Percentiles rank a stretch among this genome's conserved stretches.
These are phyloP conservation scores for Hylaea fasciaria DNA, from an alignment of 2,888 invertebrate species.

Conservation along the genomic window DNA sequence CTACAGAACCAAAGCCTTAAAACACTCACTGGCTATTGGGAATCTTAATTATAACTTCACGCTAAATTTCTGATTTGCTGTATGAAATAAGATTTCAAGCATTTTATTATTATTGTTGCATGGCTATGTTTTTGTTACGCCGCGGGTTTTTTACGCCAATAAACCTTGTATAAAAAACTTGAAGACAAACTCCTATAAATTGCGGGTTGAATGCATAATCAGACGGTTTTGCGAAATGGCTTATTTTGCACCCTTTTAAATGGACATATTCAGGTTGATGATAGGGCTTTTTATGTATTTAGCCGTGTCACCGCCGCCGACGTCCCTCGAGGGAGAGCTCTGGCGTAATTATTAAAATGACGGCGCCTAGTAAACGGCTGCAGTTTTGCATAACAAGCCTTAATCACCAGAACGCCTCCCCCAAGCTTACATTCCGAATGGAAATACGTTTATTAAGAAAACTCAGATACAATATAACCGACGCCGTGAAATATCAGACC, in stretches of 20 bases:
- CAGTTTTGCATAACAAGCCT: conserved; percentile 70
- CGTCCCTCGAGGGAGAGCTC: conserved; percentile 42
- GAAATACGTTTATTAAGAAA: conserved; percentile 33
- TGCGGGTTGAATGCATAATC: conserved; percentile 27
- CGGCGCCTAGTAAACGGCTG: conserved; percentile 53
- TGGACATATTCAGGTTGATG: conserved; percentile 55
- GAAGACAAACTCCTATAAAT: conserved; percentile 25
- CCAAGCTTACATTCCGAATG: conserved; percentile 37
- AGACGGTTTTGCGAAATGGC: conserved; percentile 27
- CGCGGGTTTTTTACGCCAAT: conserved; percentile 33
- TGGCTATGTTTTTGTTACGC: conserved; percentile 40
- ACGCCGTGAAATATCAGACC: conserved; percentile 61
- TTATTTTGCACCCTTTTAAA: conserved; percentile 60
- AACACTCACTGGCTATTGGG: conserved; percentile 43
- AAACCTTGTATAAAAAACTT: conserved; percentile 11
- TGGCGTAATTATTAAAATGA: conserved; percentile 50
- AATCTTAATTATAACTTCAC: conserved; percentile 59
- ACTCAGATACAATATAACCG: conserved; percentile 38
- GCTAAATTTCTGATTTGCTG: conserved; percentile 54
- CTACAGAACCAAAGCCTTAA: conserved; percentile 38
- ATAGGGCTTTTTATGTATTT: conserved; percentile 54
- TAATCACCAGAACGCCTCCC: conserved; percentile 54
- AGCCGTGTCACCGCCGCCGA: conserved; percentile 46
- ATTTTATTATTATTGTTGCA: conserved; percentile 43
- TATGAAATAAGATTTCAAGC: conserved; percentile 44